Percentiles rank a stretch among this genome's conserved stretches.
Evolutionary conservation across 92 coral and sea anemone species (phyloP).

Genomic region (Montipora capitata): DNA sequence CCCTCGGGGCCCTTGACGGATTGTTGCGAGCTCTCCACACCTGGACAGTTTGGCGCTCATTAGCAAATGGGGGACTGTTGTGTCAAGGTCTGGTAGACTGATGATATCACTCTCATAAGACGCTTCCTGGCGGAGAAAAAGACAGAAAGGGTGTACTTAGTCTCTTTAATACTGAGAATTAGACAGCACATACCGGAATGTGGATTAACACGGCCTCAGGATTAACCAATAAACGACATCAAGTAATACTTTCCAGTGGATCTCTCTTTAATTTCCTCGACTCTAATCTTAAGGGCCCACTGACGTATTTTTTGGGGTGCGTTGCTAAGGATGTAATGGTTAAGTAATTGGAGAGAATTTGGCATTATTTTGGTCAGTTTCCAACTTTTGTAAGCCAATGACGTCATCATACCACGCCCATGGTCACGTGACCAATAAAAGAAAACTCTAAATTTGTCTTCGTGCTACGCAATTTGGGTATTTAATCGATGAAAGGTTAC

Average conservation of each 20-base stretch:
- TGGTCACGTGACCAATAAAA: too few species aligned
- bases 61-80: constrained; percentile 71
- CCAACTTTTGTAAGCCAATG: too few species aligned
- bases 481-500: too few species aligned
- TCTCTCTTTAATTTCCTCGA: not conserved
- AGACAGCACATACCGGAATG: not conserved
- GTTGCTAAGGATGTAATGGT: too few species aligned
- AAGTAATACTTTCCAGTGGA: not conserved
- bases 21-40: constrained; percentile 83
- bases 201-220: not conserved
- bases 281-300: too few species aligned
- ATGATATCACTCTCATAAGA: constrained; percentile 82
- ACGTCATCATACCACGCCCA: too few species aligned
- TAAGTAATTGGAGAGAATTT: too few species aligned
- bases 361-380: too few species aligned
- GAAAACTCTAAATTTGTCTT: too few species aligned
- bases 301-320: too few species aligned
- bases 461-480: too few species aligned
- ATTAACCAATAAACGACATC: too few species aligned
- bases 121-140: constrained; percentile 72
- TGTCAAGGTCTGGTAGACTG: constrained; percentile 71
- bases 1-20: constrained; percentile 58
- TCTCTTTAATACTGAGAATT: not conserved
- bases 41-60: constrained; percentile 79
- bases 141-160: not conserved